Evolutionary conservation across 1,140 invertebrate genomes (phyloP).

Genomic region (Drosophila orosa): DNA sequence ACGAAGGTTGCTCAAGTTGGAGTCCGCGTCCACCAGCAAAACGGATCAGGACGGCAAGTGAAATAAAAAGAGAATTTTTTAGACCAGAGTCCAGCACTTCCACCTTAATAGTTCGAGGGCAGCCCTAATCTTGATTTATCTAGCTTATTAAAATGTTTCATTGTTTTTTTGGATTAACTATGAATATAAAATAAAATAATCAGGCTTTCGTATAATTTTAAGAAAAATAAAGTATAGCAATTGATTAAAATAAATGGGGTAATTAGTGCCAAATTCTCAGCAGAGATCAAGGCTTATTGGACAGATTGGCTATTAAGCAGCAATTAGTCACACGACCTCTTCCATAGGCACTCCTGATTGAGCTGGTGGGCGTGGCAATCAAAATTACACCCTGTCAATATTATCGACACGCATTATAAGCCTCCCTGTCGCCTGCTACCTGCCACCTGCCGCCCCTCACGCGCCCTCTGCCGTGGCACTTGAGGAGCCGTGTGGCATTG

Average conservation of each 20-base stretch:
- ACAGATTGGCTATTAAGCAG: conserved; percentile 57
- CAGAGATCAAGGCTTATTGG: conserved; percentile 12
- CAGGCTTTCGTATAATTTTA: background rate
- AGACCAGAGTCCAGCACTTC: background rate
- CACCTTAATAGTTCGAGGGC: background rate
- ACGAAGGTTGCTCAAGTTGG: conserved; percentile 10
- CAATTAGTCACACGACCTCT: conserved; percentile 64
- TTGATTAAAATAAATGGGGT: background rate
- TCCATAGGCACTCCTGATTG: conserved; percentile 26
- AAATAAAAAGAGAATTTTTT: background rate
- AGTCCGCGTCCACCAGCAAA: background rate
- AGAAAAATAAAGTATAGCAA: background rate
- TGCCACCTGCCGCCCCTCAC: background rate
- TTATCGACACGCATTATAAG: conserved; percentile 62
- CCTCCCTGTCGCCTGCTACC: background rate
- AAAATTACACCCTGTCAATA: conserved; percentile 75
- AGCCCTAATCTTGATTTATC: no score
- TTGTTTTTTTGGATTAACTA: background rate
- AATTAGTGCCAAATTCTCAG: conserved; percentile 13
- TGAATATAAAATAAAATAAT: background rate
- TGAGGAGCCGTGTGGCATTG: conserved; percentile 14
- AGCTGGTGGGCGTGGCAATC: conserved; percentile 49
- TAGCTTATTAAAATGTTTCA: background rate
- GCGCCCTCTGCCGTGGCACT: conserved; percentile 21
- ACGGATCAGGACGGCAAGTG: background rate